Base-by-base conservation (phyloP, 1,140 invertebrate species). In the Sarcophaga bullata region DNA sequence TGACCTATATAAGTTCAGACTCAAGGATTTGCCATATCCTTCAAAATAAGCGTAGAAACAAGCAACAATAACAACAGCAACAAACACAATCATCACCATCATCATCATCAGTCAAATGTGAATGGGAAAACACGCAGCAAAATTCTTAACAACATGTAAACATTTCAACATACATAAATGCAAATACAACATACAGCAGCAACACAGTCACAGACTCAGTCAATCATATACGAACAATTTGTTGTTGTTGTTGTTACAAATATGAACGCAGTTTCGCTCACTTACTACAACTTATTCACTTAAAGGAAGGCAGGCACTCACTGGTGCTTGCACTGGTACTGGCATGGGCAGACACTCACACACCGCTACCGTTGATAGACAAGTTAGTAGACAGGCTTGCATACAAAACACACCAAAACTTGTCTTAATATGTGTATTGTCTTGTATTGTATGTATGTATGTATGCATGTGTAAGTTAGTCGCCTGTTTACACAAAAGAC, bases 1-100 rank as follows among this genome's bases (percentile, higher is more conserved):
- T 68, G 62, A 68, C 62, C 62, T 68, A 68, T 68, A 19, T 68
- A 68, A 68, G 62, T 68, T 68, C 62, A 68, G 62, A 68, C 62
- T 68, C 62, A 68, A 68, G 62, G 62, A 68, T 68, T 68, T 68
- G 62, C 62, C 19, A 68, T 68, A 68, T 68, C 62, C 62, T 68
- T 68, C 62, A 68, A 68, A 52, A 68, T 68, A 68, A 68, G 54
- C 54, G 54, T 68, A 68, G n/a, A 68, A 25, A 68, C 62, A 68
- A 68, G 50, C 50, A 52, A 68, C 62, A 68, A 19, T 17, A 68
- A 9, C 62, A 19, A 8, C 62, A 68, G 62, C 7, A 68, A 17
- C 17, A 68, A 68, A 17, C 17, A 68, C 62, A 68, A 68, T 10
- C 50, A 68, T 19, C 62, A 19, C 62, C 62, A 52, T 10, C 50